Evolutionary conservation across 2,888 invertebrate species (phyloP).

Genomic region (Drosophila lutescens): DNA sequence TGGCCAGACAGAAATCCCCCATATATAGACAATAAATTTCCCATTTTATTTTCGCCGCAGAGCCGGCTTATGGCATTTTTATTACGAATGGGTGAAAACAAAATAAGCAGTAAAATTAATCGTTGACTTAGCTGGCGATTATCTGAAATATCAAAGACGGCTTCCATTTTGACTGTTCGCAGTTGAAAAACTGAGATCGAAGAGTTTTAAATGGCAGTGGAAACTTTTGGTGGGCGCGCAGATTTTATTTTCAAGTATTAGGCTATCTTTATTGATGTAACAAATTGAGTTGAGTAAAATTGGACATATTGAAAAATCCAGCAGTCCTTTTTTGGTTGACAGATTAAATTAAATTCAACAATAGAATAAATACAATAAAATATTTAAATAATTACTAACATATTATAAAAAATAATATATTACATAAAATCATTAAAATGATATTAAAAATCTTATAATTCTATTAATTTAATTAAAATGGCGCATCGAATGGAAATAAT

Average conservation of each 20-base stretch:
- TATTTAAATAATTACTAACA: background rate
- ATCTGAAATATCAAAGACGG: slow-evolving; percentile 46
- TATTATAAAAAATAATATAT: no score
- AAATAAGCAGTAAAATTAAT: slow-evolving; percentile 78
- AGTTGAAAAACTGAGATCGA: background rate
- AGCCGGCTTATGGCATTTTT: slow-evolving; percentile 59
- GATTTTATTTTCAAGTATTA: slow-evolving; percentile 4
- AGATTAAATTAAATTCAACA: background rate
- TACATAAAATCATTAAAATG: no score
- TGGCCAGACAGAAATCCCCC: slow-evolving; percentile 29
- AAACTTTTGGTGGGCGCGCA: slow-evolving; percentile 11
- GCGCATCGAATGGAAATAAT: background rate
- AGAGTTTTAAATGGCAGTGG: slow-evolving; percentile 19
- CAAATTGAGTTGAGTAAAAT: slow-evolving; percentile 10
- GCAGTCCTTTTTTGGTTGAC: background rate
- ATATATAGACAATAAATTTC: slow-evolving; percentile 74
- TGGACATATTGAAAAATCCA: background rate
- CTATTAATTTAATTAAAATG: background rate
- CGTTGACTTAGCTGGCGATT: slow-evolving; percentile 69
- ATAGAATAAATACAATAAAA: background rate
- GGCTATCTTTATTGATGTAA: slow-evolving; percentile 20
- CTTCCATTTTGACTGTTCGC: slow-evolving; percentile 55
- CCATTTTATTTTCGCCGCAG: slow-evolving; percentile 68
- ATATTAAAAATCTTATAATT: no score
- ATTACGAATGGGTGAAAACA: slow-evolving; percentile 67